Evolutionary conservation across 2,113 vertebrate species (phyloP), one percentile per base, ranked within the genome.

Genomic region (Morone chrysops): DNA sequence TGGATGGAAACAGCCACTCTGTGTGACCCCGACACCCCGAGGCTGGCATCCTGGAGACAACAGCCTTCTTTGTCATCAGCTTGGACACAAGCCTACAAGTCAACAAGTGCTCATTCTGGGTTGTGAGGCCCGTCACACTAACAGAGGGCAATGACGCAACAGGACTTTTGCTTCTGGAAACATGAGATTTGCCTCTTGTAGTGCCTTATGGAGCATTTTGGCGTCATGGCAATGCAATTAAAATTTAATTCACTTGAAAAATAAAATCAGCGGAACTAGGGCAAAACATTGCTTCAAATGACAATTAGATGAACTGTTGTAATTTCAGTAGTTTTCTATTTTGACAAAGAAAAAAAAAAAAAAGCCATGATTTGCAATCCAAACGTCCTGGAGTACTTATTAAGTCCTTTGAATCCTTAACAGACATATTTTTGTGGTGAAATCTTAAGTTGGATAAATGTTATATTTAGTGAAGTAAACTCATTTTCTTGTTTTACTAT

Each of bases 141-240:
- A 93, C 94, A 95, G 96, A 96, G 94, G 95, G 96, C 96, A 80
- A 81, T 54, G 96, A 96, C 96, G 95, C 97, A 96, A 96, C 95
- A 94, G 96, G 96, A 96, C 97, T 96, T 96, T 95, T 96, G 95
- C 94, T 87, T 86, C 87, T 96, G 96, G 95, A 96, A 97, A 96
- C 95, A 94, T 84, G 88, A 91, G 83, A 92, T 82, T 91, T 94
- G 95, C 94, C 97, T 97, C 97, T 97, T 96, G 96, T 96, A 97
- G 97, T 99, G 97, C 97, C 97, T 99, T 99, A 99, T 94, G 95
- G 96, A 98, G 97, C 95, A 97, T 96, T 97, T 96, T 14, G 94
- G 96, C 96, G 92, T 97, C 93, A 94, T 92, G 94, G 96, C 96
- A 97, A 97, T 97, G 97, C 96, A 97, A 97, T 94, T 94, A 90